phyloP scores from a whole-genome alignment of 2,113 vertebrate species.

The Mesocricetus auratus region DNA sequence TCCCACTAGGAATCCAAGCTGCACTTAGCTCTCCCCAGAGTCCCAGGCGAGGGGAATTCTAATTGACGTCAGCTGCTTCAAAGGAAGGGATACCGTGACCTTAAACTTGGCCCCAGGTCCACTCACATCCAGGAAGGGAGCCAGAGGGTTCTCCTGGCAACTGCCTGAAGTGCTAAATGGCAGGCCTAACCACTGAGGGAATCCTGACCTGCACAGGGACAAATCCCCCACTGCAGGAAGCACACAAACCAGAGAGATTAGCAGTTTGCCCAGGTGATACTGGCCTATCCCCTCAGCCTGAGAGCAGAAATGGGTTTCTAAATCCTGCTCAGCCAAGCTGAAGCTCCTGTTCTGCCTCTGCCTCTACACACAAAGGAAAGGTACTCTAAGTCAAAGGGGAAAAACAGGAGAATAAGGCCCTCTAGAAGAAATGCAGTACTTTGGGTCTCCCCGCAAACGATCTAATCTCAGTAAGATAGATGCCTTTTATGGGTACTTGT shows the following conservation, averaged over 20 bases:
- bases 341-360: not conserved
- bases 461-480: not conserved
- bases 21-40: constrained; percentile 66
- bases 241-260: constrained; percentile 73
- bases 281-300: not conserved
- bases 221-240: constrained; percentile 75
- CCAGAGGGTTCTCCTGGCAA: constrained; percentile 83
- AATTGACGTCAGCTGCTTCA: constrained; percentile 80
- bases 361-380: constrained; percentile 36
- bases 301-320: constrained; percentile 41
- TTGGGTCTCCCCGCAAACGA: not conserved
- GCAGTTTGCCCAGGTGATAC: constrained; percentile 59
- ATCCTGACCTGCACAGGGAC: constrained; percentile 72
- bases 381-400: constrained; percentile 19
- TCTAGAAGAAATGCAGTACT: not conserved
- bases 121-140: constrained; percentile 79
- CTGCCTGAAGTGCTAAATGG: constrained; percentile 69
- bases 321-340: not conserved
- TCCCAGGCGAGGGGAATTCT: constrained; percentile 76
- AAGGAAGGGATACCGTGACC: constrained; percentile 77
- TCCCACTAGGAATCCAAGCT: constrained; percentile 53
- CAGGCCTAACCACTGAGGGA: constrained; percentile 73
- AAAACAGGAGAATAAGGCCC: constrained; percentile 41
- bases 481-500: not conserved
- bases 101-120: constrained; percentile 80